phyloP scores from a whole-genome alignment of 2,888 invertebrate species.

The Liodrosophila aerea region DNA sequence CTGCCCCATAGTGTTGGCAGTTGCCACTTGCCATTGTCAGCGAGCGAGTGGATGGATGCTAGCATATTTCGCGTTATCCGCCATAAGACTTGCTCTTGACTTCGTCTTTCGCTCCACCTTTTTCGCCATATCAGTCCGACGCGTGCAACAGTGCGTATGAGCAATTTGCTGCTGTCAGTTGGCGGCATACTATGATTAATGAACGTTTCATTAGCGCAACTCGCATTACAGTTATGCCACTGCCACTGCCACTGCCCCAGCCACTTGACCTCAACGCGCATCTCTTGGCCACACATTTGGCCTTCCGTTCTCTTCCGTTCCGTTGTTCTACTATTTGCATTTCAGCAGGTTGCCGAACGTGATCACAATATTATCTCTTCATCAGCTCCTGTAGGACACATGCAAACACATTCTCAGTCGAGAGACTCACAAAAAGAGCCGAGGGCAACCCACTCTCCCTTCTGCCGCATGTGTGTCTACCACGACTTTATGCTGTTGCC shows the following conservation, averaged over 20 bases:
- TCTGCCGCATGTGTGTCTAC: neutral
- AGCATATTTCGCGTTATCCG: slow-evolving; percentile 23
- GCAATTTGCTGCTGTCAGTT: slow-evolving; percentile 49
- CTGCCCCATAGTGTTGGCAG: slow-evolving; percentile 40
- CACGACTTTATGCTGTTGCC: neutral
- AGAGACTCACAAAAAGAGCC: slow-evolving; percentile 19
- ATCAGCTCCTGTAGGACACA: slow-evolving; percentile 62
- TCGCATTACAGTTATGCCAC: slow-evolving; percentile 50
- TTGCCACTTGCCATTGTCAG: slow-evolving; percentile 64
- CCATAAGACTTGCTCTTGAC: slow-evolving; percentile 21
- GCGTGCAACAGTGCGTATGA: slow-evolving; percentile 44
- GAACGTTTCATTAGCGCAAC: slow-evolving; percentile 73
- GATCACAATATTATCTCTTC: slow-evolving; percentile 79
- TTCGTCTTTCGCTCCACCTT: slow-evolving; percentile 1
- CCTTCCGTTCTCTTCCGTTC: neutral
- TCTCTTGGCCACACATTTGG: neutral
- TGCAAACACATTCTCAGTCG: slow-evolving; percentile 36
- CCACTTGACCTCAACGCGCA: slow-evolving; percentile 2
- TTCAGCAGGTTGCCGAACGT: slow-evolving; percentile 75
- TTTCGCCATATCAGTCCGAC: slow-evolving; percentile 9
- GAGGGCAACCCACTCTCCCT: slow-evolving; percentile 8
- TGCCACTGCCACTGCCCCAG: slow-evolving; percentile 4
- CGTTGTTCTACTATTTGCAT: slow-evolving; percentile 62
- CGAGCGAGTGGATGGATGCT: slow-evolving; percentile 1
- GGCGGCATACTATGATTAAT: slow-evolving; percentile 71